These are phyloP conservation scores for Pentamera pediparva DNA, from an alignment of 53 echinoderm and acorn worm species.

Conservation along the genomic window DNA sequence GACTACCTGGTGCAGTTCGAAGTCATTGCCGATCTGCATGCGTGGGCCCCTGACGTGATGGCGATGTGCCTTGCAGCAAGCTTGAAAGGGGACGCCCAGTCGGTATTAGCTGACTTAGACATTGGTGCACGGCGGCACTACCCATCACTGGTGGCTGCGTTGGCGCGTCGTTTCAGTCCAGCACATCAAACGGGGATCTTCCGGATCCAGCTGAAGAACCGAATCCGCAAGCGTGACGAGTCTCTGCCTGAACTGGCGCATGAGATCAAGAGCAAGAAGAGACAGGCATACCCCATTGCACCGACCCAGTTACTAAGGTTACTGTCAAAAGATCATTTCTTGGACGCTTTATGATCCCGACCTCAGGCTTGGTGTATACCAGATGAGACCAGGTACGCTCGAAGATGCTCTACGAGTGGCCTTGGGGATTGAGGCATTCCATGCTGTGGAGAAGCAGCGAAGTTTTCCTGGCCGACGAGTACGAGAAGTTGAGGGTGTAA, in stretches of 20 bases:
- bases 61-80: constrained; percentile 25
- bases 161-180: constrained; percentile 10
- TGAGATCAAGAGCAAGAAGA: constrained; percentile 12
- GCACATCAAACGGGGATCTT: constrained; percentile 29
- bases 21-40: constrained; percentile 10
- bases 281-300: constrained; percentile 41
- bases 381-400: constrained; percentile 7
- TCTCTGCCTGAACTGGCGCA: constrained; percentile 41
- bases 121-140: not conserved
- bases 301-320: constrained; percentile 15
- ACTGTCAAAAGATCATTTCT: constrained; percentile 47
- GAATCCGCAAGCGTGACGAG: constrained; percentile 2
- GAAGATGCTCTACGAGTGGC: constrained; percentile 32
- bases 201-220: constrained; percentile 16
- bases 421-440: constrained; percentile 32
- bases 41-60: constrained; percentile 18
- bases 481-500: too few species aligned
- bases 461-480: not conserved
- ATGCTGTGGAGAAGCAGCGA: constrained; percentile 14
- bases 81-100: constrained; percentile 15
- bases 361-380: constrained; percentile 35
- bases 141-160: not conserved
- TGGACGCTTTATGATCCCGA: constrained; percentile 50
- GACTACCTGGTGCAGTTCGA: constrained; percentile 42
- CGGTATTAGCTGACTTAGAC: constrained; percentile 4